phyloP scores from a whole-genome alignment of 2,113 vertebrate species.

The Bufo bufo region DNA sequence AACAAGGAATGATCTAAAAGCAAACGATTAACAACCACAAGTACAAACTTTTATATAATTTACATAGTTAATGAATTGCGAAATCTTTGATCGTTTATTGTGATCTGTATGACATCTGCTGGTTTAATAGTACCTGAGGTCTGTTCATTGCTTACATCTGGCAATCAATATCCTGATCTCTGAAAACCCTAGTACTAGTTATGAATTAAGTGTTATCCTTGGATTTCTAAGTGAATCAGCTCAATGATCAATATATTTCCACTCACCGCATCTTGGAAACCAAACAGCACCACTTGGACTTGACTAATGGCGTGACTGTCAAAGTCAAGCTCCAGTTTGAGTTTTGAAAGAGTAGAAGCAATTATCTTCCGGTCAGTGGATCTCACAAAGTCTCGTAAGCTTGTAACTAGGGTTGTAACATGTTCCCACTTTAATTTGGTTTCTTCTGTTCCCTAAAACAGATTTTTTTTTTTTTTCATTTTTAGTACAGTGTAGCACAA shows the following conservation, averaged over 20 bases:
- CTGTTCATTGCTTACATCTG: too few relatives aligned
- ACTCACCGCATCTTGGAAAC: slow-evolving; percentile 97
- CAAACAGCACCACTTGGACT: slow-evolving; percentile 92
- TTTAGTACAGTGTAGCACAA: neutral
- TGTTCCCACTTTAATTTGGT: slow-evolving; percentile 88
- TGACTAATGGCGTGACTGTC: slow-evolving; percentile 96
- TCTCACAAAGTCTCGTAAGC: slow-evolving; percentile 90
- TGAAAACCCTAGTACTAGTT: too few relatives aligned
- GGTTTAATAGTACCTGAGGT: too few relatives aligned
- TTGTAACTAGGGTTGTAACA: slow-evolving; percentile 86
- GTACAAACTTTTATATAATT: too few relatives aligned
- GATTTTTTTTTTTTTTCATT: neutral
- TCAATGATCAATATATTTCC: neutral
- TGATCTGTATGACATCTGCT: too few relatives aligned
- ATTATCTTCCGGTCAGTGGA: slow-evolving; percentile 96
- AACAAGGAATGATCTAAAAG: too few relatives aligned
- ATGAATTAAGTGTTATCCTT: too few relatives aligned
- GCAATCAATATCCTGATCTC: too few relatives aligned
- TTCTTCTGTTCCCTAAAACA: slow-evolving; percentile 82
- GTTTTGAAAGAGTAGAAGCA: slow-evolving; percentile 87
- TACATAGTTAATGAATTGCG: too few relatives aligned
- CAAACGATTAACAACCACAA: too few relatives aligned
- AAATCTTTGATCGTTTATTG: too few relatives aligned
- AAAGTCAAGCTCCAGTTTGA: slow-evolving; percentile 96
- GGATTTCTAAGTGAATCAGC: too few relatives aligned